A percentile compares a stretch with the other conserved stretches of the same genome.
Conservation (phyloP, 2,113 vertebrate genomes). For the Otocyon megalotis region DNA sequence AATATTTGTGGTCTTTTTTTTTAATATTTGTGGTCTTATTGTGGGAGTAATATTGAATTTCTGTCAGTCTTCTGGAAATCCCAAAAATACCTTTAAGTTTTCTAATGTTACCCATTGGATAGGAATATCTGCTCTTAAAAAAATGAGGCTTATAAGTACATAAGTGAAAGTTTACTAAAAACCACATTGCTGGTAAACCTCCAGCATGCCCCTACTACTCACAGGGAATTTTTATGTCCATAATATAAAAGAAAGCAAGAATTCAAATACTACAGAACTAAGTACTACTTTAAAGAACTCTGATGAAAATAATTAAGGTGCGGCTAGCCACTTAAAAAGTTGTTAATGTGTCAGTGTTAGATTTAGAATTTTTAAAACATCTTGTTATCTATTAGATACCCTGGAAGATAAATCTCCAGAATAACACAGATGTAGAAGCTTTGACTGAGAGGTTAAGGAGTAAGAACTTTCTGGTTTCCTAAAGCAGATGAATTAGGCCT, state of each 20-base stretch:
- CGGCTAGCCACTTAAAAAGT: not conserved
- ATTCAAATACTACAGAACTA: not conserved
- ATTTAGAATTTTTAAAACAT: conserved; percentile 23
- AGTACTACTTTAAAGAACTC: not conserved
- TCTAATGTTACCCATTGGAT: not conserved
- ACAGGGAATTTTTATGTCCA: not conserved
- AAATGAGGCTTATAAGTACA: not conserved
- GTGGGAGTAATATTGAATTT: not conserved
- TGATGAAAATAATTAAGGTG: not conserved
- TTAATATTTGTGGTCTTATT: not conserved
- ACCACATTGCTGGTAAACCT: not conserved
- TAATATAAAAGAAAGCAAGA: not conserved
- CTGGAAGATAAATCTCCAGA: not conserved
- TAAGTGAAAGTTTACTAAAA: conserved; percentile 47
- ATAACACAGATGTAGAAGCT: not conserved
- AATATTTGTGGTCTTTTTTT: not conserved
- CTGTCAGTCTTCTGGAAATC: conserved; percentile 10
- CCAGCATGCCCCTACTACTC: not conserved
- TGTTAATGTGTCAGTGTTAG: not conserved
- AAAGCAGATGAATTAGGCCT: not conserved
- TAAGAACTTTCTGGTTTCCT: not conserved
- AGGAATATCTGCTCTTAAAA: conserved; percentile 11
- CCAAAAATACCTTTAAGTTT: not conserved
- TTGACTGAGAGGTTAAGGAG: not conserved
- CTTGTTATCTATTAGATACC: not conserved